phyloP scores from a whole-genome alignment of 1,140 invertebrate species.

The Steinernema khuongi region DNA sequence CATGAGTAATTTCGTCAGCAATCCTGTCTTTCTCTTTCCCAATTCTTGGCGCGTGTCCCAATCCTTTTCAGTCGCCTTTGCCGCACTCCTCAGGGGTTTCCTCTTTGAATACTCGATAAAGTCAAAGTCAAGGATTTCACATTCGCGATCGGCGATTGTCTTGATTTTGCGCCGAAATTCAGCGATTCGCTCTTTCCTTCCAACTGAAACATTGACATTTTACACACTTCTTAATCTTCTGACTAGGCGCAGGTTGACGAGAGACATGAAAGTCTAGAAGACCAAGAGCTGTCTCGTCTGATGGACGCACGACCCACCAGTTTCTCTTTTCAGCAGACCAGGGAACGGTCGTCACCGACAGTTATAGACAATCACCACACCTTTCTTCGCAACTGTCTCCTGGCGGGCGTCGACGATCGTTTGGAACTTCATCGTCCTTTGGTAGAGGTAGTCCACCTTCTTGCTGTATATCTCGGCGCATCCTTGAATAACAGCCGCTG shows the following conservation, averaged over 20 bases:
- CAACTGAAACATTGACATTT: slow-evolving; percentile 4
- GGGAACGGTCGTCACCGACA: too few relatives aligned
- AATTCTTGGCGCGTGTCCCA: neutral
- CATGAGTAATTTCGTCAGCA: neutral
- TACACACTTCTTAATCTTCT: too few relatives aligned
- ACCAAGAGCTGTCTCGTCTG: too few relatives aligned
- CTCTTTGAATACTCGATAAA: neutral
- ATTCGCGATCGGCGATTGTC: neutral
- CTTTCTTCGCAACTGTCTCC: slow-evolving; percentile 1
- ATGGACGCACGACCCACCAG: too few relatives aligned
- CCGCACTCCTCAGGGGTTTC: neutral
- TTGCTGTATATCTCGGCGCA: slow-evolving; percentile 14
- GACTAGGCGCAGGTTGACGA: too few relatives aligned
- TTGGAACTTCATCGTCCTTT: slow-evolving; percentile 17
- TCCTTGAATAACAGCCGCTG: slow-evolving; percentile 19
- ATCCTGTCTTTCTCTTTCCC: neutral
- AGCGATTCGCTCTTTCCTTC: neutral
- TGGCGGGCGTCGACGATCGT: neutral
- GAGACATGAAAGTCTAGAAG: too few relatives aligned
- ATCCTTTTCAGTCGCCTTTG: neutral
- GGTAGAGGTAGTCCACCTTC: slow-evolving; percentile 12
- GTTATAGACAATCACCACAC: too few relatives aligned
- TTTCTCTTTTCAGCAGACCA: too few relatives aligned
- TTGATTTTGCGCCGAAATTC: neutral
- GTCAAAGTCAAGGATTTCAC: neutral